Percentiles rank a stretch among this genome's conserved stretches.
These are phyloP conservation scores for Coboldia fuscipes DNA, from an alignment of 1,140 invertebrate species.

Conservation along the genomic window DNA sequence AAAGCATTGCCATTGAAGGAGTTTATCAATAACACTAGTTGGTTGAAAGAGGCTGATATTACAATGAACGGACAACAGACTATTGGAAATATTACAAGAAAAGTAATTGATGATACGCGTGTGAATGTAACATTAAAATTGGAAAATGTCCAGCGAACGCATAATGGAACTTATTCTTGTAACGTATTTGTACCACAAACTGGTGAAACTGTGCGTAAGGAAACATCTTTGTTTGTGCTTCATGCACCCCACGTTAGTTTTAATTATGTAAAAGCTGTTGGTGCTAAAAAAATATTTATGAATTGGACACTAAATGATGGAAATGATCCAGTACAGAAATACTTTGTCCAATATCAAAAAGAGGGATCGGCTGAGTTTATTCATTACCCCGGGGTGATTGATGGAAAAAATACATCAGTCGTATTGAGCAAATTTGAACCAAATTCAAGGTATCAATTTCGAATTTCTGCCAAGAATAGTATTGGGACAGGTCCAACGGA, in stretches of 20 bases:
- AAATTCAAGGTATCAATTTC: slow-evolving; percentile 35
- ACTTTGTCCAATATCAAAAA: slow-evolving; percentile 37
- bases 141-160: slow-evolving; percentile 30
- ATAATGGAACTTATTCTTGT: slow-evolving; percentile 43
- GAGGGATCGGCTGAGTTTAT: slow-evolving; percentile 22
- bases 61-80: too few species aligned
- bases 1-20: too few species aligned
- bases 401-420: slow-evolving; percentile 32
- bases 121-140: slow-evolving; percentile 29
- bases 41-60: too few species aligned
- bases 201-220: slow-evolving; percentile 8
- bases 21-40: too few species aligned
- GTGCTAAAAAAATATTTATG: slow-evolving; percentile 45
- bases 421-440: slow-evolving; percentile 35
- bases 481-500: slow-evolving; percentile 26
- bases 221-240: slow-evolving; percentile 31
- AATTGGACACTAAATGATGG: slow-evolving; percentile 66
- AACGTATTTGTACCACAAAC: slow-evolving; percentile 13
- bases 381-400: slow-evolving; percentile 29
- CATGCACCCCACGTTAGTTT: slow-evolving; percentile 48
- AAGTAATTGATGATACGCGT: slow-evolving; percentile 33
- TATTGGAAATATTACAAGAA: too few species aligned
- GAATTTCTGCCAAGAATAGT: slow-evolving; percentile 27
- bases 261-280: slow-evolving; percentile 52
- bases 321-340: slow-evolving; percentile 43